Conservation (phyloP, 2,888 invertebrate species). For the Oxystoma pomonae region DNA sequence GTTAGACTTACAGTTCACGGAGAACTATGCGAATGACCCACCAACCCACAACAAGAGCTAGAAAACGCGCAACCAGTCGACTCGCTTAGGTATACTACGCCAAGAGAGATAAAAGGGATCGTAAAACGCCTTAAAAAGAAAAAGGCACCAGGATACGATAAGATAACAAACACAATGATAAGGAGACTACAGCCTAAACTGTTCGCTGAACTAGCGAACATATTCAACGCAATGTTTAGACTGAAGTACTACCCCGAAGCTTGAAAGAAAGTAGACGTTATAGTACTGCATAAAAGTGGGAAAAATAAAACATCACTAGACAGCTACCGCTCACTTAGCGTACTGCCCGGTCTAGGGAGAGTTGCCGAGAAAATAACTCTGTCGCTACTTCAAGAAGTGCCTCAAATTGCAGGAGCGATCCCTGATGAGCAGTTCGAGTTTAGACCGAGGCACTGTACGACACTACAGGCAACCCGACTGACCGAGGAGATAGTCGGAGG, state of each 20-base stretch:
- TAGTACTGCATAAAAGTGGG: conserved; percentile 14
- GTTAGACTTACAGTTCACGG: background rate
- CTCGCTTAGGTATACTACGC: background rate
- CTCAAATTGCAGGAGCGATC: background rate
- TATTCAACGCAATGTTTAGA: conserved; percentile 15
- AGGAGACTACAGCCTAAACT: conserved; percentile 11
- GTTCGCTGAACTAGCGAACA: conserved; percentile 8
- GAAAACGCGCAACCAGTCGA: too few relatives aligned
- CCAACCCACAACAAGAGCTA: too few relatives aligned
- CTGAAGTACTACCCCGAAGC: conserved; percentile 13
- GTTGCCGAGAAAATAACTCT: background rate
- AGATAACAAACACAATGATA: conserved; percentile 2
- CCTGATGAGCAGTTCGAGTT: conserved; percentile 10
- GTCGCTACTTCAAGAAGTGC: background rate
- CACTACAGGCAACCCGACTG: conserved; percentile 1
- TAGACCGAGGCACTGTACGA: background rate
- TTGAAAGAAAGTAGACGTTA: conserved; percentile 17
- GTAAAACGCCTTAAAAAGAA: background rate
- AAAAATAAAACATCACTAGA: conserved; percentile 8
- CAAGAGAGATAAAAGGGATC: background rate
- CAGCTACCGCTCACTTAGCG: conserved; percentile 15
- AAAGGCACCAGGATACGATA: conserved; percentile 17
- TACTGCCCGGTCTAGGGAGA: conserved; percentile 10
- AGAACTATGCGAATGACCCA: background rate
- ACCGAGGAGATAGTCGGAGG: background rate